Evolutionary conservation across 2,113 vertebrate genomes (phyloP), one percentile per base, ranked within the genome.

Genomic region (Oophaga pumilio): DNA sequence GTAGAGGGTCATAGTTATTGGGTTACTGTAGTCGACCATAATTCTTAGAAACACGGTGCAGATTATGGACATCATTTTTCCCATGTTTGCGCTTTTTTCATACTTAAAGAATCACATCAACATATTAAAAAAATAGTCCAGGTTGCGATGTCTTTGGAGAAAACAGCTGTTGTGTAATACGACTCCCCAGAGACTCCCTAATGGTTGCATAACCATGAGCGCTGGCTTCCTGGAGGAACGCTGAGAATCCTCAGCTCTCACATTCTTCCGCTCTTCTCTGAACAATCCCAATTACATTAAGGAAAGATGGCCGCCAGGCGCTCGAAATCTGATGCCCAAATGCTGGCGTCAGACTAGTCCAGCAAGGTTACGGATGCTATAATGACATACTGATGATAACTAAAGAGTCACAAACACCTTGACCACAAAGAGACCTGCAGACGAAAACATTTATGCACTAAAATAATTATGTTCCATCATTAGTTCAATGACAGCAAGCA

Each of bases 131-230:
- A 33, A 82, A 14, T 49, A 11, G 18, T 13, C 60, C 12, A 6
- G 33, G 60, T 22, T 66, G 18, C 22, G 6, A 8, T 12, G 52
- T 43, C 50, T 74, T 22, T 14, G 14, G 68, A 73, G 82, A 84
- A 59, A 33, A 22, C 82, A 71, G 52, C 66, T 84, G 68, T 33
- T 74, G 62, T 57, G 83, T 60, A 76, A 85, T 28, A 60, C 10
- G 83, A 85, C 26, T 60, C 66, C 20, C 56, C 6, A 15, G 66
- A 71, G 82, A 71, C 13, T 5, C 71, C 50, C 81, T 85, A 74
- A 85, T 85, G 71, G 68, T 62, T 76, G 59, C 28, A 84, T 84
- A 50, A 69, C 71, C 12, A 71, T 59, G 50, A 57, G 59, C 24
- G 24, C 24, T 8, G 28, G 53, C 43, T 50, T 64, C 59, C 33